Evolutionary conservation across 2,888 invertebrate species (phyloP).

Genomic region (Bibio marci): DNA sequence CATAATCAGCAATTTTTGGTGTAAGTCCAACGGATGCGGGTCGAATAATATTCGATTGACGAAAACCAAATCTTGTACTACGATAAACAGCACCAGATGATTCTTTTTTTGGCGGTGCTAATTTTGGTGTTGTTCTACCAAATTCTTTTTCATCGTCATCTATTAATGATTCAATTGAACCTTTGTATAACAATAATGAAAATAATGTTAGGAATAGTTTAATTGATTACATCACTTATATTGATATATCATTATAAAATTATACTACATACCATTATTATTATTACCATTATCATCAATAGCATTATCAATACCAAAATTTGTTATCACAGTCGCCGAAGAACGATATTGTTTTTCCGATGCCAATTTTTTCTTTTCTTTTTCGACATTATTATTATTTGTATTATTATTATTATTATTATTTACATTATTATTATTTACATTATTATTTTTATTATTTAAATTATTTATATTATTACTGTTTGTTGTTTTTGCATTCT

Average conservation of each 20-base stretch:
- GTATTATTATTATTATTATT: too few species aligned
- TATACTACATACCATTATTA: constrained; percentile 16
- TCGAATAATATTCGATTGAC: constrained; percentile 32
- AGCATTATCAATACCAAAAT: constrained; percentile 10
- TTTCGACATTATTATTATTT: constrained; percentile 4
- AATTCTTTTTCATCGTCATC: background rate
- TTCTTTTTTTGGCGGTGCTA: constrained; percentile 51
- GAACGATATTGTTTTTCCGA: background rate
- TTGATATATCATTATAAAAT: background rate
- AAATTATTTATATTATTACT: constrained; percentile 19
- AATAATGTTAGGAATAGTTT: background rate
- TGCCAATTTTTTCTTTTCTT: constrained; percentile 9
- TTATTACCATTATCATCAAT: constrained; percentile 27
- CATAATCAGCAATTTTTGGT: constrained; percentile 46
- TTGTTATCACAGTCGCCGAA: constrained; percentile 10
- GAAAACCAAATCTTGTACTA: constrained; percentile 61
- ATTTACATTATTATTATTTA: constrained; percentile 2
- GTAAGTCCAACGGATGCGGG: constrained; percentile 41
- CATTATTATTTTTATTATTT: background rate
- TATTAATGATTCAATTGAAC: background rate
- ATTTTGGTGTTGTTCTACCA: constrained; percentile 33
- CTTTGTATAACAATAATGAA: background rate
- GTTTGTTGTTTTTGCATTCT: constrained; percentile 25
- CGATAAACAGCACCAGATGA: constrained; percentile 39
- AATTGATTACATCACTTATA: background rate